Evolutionary conservation across 2,113 vertebrate species (phyloP).

Genomic region (Procavia capensis): DNA sequence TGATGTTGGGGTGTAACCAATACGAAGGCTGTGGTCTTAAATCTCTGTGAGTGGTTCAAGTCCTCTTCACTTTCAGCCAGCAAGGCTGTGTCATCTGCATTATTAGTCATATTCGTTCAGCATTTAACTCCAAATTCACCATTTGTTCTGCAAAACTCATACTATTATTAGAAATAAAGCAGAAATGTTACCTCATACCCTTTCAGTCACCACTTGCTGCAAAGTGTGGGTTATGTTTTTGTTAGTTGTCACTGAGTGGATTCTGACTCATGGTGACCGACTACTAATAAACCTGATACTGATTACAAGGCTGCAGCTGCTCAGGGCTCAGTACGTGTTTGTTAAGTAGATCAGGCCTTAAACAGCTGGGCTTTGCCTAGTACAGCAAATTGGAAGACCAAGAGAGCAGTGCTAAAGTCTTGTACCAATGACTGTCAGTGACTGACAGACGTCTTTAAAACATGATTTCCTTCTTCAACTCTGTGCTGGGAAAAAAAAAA

Average conservation of each 20-base stretch:
- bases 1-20: too few relatives aligned
- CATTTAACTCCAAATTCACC: constrained; percentile 21
- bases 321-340: background rate
- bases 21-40: too few relatives aligned
- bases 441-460: background rate
- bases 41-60: too few relatives aligned
- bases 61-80: too few relatives aligned
- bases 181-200: background rate
- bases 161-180: background rate
- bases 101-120: background rate
- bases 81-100: background rate
- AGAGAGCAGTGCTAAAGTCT: background rate
- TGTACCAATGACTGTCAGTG: background rate
- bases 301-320: background rate
- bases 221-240: background rate
- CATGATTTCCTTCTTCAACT: background rate
- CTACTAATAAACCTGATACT: background rate
- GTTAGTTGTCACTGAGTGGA: background rate
- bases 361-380: background rate
- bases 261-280: background rate
- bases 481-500: background rate
- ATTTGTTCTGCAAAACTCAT: background rate
- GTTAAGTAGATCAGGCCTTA: background rate
- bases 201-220: constrained; percentile 13
- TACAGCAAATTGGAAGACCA: background rate